phyloP scores from a whole-genome alignment of 2,888 invertebrate genomes.

The Acanthacorydalis orientalis region DNA sequence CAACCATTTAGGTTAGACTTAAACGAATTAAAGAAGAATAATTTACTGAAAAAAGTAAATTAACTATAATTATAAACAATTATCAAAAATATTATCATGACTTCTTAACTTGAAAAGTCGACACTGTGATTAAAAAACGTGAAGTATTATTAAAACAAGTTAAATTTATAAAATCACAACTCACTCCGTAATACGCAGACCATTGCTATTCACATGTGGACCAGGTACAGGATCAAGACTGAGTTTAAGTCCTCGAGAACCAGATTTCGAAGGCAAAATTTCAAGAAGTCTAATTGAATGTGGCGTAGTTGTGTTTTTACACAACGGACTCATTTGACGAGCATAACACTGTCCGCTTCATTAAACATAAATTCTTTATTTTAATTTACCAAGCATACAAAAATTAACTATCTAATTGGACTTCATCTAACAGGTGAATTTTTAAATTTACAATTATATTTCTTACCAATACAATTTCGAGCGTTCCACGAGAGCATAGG shows the following conservation, averaged over 20 bases:
- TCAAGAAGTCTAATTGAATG: constrained; percentile 76
- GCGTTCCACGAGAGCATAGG: constrained; percentile 81
- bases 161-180: constrained; percentile 16
- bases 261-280: constrained; percentile 47
- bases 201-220: constrained; percentile 30
- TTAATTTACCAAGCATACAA: neutral
- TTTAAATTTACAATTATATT: constrained; percentile 1
- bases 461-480: constrained; percentile 72
- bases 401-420: neutral
- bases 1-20: no score
- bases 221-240: constrained; percentile 35
- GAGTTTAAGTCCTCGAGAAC: constrained; percentile 44
- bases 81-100: neutral
- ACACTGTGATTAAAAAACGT: neutral
- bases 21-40: no score
- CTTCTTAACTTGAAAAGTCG: neutral
- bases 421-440: neutral
- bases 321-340: constrained; percentile 45
- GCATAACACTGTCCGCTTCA: constrained; percentile 62
- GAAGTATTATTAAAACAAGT: neutral
- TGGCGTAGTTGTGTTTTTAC: constrained; percentile 36
- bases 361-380: constrained; percentile 9
- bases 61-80: no score
- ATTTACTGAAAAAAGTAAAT: no score
- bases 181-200: constrained; percentile 56